A percentile compares a stretch with the other conserved stretches of the same genome.
phyloP scores from a whole-genome alignment of 2,113 vertebrate genomes.

The Myanophis thanlyinensis region DNA sequence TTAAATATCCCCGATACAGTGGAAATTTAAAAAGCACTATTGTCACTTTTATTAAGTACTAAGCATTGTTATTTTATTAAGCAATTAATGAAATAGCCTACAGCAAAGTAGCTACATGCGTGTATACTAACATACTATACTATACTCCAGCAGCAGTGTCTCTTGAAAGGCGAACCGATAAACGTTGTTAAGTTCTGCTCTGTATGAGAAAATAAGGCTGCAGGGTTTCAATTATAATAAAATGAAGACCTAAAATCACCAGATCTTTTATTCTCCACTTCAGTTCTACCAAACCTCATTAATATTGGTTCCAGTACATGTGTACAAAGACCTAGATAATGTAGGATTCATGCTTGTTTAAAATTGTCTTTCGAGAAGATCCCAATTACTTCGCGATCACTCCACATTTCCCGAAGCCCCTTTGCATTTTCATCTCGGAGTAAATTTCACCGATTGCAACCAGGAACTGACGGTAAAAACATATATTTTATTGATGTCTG shows the following conservation, averaged over 20 bases:
- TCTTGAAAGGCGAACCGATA: not conserved
- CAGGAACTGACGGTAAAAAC: not conserved
- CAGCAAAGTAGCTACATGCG: not conserved
- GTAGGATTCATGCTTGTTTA: not conserved
- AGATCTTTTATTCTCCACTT: not conserved
- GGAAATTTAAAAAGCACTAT: not conserved
- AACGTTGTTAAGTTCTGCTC: not conserved
- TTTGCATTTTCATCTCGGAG: not conserved
- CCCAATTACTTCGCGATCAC: not conserved
- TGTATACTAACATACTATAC: not conserved
- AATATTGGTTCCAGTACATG: not conserved
- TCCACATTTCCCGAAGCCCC: no score
- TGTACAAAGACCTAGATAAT: not conserved
- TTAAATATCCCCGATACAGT: not conserved
- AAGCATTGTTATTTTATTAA: not conserved
- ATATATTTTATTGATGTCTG: no score
- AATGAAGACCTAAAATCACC: not conserved
- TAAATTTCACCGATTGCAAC: not conserved
- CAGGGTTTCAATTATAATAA: not conserved
- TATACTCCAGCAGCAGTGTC: not conserved
- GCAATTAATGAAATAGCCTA: not conserved
- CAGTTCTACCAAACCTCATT: not conserved
- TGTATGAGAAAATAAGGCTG: not conserved
- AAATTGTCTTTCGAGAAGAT: not conserved
- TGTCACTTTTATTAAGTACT: not conserved